phyloP scores from a whole-genome alignment of 2,888 invertebrate genomes.

The Mythimna vitellina region DNA sequence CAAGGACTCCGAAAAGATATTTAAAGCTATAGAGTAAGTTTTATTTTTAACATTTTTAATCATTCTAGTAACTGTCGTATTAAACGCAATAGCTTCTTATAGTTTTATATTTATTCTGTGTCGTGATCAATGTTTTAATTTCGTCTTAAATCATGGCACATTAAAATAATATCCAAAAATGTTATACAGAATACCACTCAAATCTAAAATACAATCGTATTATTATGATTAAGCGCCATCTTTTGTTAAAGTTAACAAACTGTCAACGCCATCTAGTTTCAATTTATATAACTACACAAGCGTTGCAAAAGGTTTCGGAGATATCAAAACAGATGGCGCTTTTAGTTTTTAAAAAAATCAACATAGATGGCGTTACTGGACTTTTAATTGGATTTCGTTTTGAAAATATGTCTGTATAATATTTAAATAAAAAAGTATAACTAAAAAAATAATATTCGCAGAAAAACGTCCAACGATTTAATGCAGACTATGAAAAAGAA shows the following conservation, averaged over 20 bases:
- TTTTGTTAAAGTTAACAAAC: background rate
- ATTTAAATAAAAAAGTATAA: slow-evolving; percentile 53
- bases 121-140: slow-evolving; percentile 71
- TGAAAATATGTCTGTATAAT: slow-evolving; percentile 51
- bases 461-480: slow-evolving; percentile 90
- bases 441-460: slow-evolving; percentile 78
- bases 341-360: slow-evolving; percentile 19
- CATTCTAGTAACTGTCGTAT: slow-evolving; percentile 39
- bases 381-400: too few species aligned
- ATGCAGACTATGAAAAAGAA: slow-evolving; percentile 87
- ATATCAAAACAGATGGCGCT: slow-evolving; percentile 45
- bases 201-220: background rate
- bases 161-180: slow-evolving; percentile 76
- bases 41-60: slow-evolving; percentile 58
- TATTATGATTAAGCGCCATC: slow-evolving; percentile 30
- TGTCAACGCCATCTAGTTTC: slow-evolving; percentile 17
- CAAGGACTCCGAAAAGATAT: slow-evolving; percentile 91
- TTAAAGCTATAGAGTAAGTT: slow-evolving; percentile 93
- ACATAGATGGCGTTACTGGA: slow-evolving; percentile 40
- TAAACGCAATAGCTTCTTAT: slow-evolving; percentile 50
- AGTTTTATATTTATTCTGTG: slow-evolving; percentile 65
- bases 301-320: slow-evolving; percentile 43
- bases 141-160: slow-evolving; percentile 83
- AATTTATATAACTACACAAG: too few species aligned
- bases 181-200: slow-evolving; percentile 67